Evolutionary conservation across 2,113 vertebrate genomes (phyloP).

Genomic region (Odobenus rosmarus): DNA sequence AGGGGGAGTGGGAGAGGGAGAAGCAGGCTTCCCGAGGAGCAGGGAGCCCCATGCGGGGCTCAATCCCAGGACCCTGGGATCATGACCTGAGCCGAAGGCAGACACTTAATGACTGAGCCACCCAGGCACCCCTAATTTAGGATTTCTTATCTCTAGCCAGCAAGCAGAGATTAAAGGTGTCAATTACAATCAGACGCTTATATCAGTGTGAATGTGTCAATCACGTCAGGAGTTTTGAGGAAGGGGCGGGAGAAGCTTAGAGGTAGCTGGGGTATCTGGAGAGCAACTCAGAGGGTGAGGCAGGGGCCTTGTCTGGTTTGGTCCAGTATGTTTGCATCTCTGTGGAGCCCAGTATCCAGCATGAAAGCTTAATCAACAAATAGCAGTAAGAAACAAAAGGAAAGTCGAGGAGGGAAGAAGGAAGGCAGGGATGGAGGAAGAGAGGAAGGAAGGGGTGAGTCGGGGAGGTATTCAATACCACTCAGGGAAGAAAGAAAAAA

Average conservation of each 20-base stretch:
- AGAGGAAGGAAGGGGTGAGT: background rate
- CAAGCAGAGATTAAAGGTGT: background rate
- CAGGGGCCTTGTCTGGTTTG: background rate
- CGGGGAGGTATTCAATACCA: background rate
- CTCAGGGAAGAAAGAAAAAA: background rate
- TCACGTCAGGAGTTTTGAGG: background rate
- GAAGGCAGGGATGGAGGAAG: background rate
- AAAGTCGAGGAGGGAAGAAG: no score
- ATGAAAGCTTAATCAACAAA: background rate
- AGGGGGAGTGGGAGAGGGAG: no score
- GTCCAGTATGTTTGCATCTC: no score
- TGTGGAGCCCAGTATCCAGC: fast-evolving
- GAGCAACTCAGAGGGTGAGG: background rate
- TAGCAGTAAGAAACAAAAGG: background rate
- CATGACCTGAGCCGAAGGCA: no score
- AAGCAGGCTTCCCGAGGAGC: no score
- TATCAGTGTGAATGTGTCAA: fast-evolving
- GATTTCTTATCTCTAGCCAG: background rate
- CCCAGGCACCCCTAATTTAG: background rate
- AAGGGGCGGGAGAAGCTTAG: background rate
- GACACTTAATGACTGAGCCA: no score
- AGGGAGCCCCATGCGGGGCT: no score
- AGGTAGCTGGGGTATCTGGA: background rate
- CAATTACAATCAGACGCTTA: background rate
- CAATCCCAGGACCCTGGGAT: no score